Evolutionary conservation across 2,113 vertebrate species (phyloP).

Genomic region (Eptatretus burgeri): DNA sequence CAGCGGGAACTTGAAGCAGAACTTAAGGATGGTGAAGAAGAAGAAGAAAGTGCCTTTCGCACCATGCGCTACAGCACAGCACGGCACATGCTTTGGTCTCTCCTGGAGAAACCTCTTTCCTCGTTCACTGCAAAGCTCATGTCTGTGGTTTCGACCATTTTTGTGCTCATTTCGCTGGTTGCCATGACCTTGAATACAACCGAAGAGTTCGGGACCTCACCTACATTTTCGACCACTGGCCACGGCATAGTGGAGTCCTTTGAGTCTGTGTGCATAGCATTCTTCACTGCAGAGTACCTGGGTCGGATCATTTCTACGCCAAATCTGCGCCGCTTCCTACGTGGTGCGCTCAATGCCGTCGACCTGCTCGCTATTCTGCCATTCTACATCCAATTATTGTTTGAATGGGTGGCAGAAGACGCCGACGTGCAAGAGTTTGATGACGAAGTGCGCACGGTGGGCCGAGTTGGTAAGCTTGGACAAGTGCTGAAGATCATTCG

Average conservation of each 20-base stretch:
- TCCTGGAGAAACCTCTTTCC: constrained; percentile 34
- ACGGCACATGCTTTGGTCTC: constrained; percentile 24
- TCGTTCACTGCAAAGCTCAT: constrained; percentile 27
- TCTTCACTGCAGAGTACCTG: constrained; percentile 34
- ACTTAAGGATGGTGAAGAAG: constrained; percentile 21
- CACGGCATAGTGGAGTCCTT: constrained; percentile 26
- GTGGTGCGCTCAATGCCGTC: constrained; percentile 26
- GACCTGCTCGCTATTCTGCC: constrained; percentile 45
- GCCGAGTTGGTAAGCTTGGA: constrained; percentile 45
- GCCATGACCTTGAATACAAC: constrained; percentile 39
- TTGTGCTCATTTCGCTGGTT: constrained; percentile 33
- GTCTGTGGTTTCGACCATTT: constrained; percentile 28
- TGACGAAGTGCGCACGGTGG: constrained; percentile 40
- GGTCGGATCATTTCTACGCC: constrained; percentile 26
- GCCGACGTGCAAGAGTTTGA: constrained; percentile 28
- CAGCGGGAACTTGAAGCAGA: constrained; percentile 29
- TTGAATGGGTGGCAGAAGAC: constrained; percentile 23
- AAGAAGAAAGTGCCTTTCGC: constrained; percentile 20
- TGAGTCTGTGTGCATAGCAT: constrained; percentile 30
- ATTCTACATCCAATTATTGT: constrained; percentile 44
- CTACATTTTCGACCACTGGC: constrained; percentile 10
- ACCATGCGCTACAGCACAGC: constrained; percentile 21
- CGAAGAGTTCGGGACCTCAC: constrained; percentile 18
- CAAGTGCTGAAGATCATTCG: constrained; percentile 57
- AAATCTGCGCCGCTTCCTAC: constrained; percentile 20